Conservation (phyloP, 2,888 invertebrate species). For the Athalia cordata region DNA sequence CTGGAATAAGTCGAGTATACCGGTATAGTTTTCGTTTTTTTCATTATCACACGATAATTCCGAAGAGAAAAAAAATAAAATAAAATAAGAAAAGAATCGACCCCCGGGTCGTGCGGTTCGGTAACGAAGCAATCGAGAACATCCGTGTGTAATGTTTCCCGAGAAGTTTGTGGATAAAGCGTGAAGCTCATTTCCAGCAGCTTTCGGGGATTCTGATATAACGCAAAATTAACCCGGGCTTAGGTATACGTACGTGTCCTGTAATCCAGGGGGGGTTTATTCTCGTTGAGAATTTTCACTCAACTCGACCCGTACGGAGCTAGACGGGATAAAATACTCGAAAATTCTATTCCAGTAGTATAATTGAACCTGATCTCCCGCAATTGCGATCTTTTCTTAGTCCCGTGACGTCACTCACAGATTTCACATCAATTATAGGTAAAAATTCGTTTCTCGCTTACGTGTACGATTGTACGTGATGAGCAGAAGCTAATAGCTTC, state of each 20-base stretch:
- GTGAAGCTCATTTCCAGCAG: too few species aligned
- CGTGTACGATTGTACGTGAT: not conserved
- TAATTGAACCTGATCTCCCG: not conserved
- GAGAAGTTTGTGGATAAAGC: too few species aligned
- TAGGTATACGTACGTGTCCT: not conserved
- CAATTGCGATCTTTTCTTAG: not conserved
- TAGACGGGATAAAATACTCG: conserved; percentile 19
- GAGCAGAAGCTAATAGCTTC: not conserved
- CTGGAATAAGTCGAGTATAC: too few species aligned
- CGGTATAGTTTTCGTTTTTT: too few species aligned
- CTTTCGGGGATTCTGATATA: too few species aligned
- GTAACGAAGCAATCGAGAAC: too few species aligned
- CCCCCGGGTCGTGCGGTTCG: too few species aligned
- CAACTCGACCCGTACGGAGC: not conserved
- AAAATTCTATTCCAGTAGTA: conserved; percentile 11
- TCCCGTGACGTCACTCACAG: not conserved
- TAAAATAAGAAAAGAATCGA: too few species aligned
- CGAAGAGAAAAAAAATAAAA: too few species aligned
- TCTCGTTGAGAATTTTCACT: conserved; percentile 8
- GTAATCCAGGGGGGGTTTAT: not conserved
- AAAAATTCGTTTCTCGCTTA: not conserved
- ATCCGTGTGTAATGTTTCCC: too few species aligned
- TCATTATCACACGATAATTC: too few species aligned
- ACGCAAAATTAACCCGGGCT: not conserved
- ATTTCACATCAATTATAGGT: not conserved